Evolutionary conservation across 2,888 invertebrate genomes (phyloP).

Genomic region (Cheiracanthium punctorium): DNA sequence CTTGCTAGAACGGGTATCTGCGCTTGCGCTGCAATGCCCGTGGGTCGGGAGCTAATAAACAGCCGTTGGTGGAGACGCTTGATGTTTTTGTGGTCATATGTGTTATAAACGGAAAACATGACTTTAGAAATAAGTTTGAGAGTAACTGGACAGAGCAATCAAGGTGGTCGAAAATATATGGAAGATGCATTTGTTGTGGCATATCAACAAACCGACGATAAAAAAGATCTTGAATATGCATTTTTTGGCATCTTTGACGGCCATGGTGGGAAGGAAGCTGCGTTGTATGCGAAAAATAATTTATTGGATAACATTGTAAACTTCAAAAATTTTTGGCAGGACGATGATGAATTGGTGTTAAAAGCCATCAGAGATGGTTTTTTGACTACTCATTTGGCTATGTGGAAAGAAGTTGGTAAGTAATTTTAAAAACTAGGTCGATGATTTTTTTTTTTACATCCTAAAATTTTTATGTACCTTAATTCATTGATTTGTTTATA

Average conservation of each 20-base stretch:
- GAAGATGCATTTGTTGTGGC: constrained; percentile 98
- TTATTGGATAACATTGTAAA: constrained; percentile 95
- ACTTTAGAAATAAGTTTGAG: constrained; percentile 85
- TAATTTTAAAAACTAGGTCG: constrained; percentile 66
- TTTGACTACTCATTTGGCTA: constrained; percentile 94
- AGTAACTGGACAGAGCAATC: constrained; percentile 95
- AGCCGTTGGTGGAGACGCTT: background rate
- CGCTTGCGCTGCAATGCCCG: constrained; percentile 51
- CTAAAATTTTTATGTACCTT: too few species aligned
- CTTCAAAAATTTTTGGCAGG: constrained; percentile 94
- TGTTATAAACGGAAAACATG: constrained; percentile 35
- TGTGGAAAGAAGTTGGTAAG: constrained; percentile 98
- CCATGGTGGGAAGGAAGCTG: constrained; percentile 95
- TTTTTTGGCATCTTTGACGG: constrained; percentile 99
- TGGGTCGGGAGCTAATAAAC: constrained; percentile 43
- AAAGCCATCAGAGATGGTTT: constrained; percentile 96
- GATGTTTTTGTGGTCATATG: background rate
- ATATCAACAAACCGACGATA: constrained; percentile 93
- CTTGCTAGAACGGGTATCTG: constrained; percentile 37
- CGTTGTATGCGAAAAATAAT: constrained; percentile 94
- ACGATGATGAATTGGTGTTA: constrained; percentile 93
- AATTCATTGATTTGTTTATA: too few species aligned
- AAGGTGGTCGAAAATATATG: constrained; percentile 99
- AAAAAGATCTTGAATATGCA: constrained; percentile 93
- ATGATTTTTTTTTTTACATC: background rate